Base-by-base conservation (phyloP, 2,888 invertebrate species). In the Epirrita christyi region DNA sequence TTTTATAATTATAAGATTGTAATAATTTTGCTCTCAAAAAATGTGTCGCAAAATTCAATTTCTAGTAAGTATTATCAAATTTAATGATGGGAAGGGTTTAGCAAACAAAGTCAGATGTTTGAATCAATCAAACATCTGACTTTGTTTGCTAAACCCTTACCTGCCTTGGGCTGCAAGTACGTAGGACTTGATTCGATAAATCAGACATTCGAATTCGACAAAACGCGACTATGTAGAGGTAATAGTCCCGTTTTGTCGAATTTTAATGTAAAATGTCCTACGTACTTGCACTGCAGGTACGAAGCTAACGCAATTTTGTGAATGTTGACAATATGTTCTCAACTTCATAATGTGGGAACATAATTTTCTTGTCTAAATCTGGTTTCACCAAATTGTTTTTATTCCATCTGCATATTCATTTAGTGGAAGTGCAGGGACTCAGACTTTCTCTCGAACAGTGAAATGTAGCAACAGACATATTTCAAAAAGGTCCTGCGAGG, bases 21-120 rank as follows among this genome's bases (percentile, higher is more conserved):
- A n/a, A n/a, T n/a, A n/a, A n/a, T n/a, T n/a, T 21, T 3, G 21
- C 4, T 4, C 21, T 21, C 21, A 21, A 59, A 51, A 54, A 58
- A 59, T 50, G 50, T 47, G 55, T 36, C 47, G 38, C 28, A 38
- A 43, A 51, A 55, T 59, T 59, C 40, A 29, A 59, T 52, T 55
- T 54, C 41, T 44, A 48, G 27, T 36, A 6, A 5, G 6, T 32
- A 10, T 32, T 32, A 8, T 21, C 14, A 55, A 52, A 21, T 21
- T 21, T n/a, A n/a, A 55, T 55, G 28, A 55, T 59, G 47, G 40
- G 42, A 36, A 55, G 55, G 47, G 51, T 47, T 59, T 28, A 13
- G 38, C 54, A 55, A 59, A 59, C 51, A 59, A 13, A 27, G 34
- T 27, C 36, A 42, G 36, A n/a, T 48, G 45, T 46, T 34, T 28